phyloP scores from a whole-genome alignment of 2,113 vertebrate species.

The Dolichallabes microphthalmus region DNA sequence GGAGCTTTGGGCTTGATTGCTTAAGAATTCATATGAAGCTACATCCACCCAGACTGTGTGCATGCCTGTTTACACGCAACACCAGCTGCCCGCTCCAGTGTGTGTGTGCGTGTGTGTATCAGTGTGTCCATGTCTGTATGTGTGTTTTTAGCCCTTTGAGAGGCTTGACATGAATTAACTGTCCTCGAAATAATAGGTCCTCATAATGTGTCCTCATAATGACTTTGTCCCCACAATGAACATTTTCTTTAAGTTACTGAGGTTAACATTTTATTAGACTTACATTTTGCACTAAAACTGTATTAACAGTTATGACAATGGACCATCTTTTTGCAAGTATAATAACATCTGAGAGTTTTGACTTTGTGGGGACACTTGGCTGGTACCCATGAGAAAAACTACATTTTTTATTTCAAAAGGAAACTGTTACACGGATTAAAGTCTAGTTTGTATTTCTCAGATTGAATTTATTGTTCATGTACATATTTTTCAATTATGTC shows the following conservation, averaged over 20 bases:
- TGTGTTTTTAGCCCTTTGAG: neutral
- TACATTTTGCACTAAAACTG: neutral
- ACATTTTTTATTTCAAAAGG: neutral
- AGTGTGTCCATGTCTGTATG: neutral
- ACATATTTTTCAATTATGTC: no score
- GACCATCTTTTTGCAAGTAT: neutral
- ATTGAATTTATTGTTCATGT: neutral
- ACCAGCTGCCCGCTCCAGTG: slow-evolving; percentile 65
- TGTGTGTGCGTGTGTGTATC: slow-evolving; percentile 18
- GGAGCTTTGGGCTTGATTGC: slow-evolving; percentile 71
- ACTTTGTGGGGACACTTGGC: neutral
- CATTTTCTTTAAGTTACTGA: neutral
- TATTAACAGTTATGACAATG: neutral
- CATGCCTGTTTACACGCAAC: slow-evolving; percentile 72
- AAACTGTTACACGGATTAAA: neutral
- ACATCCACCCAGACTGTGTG: slow-evolving; percentile 62
- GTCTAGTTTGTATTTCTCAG: neutral
- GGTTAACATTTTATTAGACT: neutral
- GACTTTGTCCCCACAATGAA: neutral
- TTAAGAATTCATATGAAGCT: slow-evolving; percentile 63
- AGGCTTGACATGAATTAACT: neutral
- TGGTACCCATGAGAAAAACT: neutral
- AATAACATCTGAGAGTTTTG: neutral
- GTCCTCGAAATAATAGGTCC: neutral
- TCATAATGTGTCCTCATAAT: neutral